Base-by-base conservation (phyloP, 2,113 vertebrate genomes). In the Tenrec ecaudatus region DNA sequence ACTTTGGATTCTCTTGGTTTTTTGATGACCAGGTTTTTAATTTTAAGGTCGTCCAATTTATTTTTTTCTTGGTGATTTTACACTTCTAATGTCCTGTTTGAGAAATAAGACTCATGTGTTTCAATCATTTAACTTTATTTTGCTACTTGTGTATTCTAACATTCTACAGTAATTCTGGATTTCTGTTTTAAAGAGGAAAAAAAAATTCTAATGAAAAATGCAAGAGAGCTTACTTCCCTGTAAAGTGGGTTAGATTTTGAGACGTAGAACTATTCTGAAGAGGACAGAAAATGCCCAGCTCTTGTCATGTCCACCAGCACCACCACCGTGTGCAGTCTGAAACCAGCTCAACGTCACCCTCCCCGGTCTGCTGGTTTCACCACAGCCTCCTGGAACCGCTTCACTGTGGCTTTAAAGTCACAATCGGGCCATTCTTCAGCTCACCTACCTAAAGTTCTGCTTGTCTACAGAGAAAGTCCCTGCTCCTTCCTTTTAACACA, bases 121-220 rank as follows among this genome's bases (percentile, higher is more conserved):
- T 92, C 19, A 87, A 43, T 71, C 17, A 73, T 79, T 80, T 90
- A 79, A 83, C 33, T 69, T 71, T 88, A 53, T 82, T 92, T 79
- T 92, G 15, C 66, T 83, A 58, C 78, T 77, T 75, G 33, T 83
- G 1, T 66, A 33, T 94, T 88, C 38, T 90, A 38, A 62, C 84
- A 83, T 94, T 92, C 77, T 88, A 25, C 5, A 80, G 29, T 3
- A 57, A 43, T 77, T 27, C 57, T n/a, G 20, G 66, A 69, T 62
- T 80, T 2, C 16, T 81, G 19, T 76, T 92, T 84, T 60, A 90
- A 80, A 78, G 69, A 75, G 12, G 57, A 78, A 66, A 68, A 53
- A 3, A 2, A 36, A 68, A 68, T 79, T 10, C 29, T 25, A 27
- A 66, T 76, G 12, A 47, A 68, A 69, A 81, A 82, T 75, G 31